Evolutionary conservation across 1,140 invertebrate genomes (phyloP).

Genomic region (Lepidostoma basale): DNA sequence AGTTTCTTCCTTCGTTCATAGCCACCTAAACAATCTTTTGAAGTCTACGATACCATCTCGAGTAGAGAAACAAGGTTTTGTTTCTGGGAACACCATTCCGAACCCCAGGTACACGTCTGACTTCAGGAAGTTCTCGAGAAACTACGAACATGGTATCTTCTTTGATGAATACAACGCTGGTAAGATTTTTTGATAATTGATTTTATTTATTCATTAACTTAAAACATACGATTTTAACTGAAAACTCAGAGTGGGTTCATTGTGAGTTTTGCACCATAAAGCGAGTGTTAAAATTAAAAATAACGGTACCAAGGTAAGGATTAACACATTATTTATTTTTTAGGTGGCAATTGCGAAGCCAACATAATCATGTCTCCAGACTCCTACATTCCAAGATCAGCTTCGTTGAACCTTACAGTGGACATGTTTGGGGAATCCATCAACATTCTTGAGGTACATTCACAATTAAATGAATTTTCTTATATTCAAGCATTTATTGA

Average conservation of each 20-base stretch:
- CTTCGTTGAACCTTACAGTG: constrained; percentile 81
- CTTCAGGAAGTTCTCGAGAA: constrained; percentile 87
- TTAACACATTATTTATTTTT: constrained; percentile 31
- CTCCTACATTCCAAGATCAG: constrained; percentile 85
- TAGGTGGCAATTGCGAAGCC: constrained; percentile 75
- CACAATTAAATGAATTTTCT: too few species aligned
- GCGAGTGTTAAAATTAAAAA: neutral
- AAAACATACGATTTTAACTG: too few species aligned
- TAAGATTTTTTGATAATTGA: constrained; percentile 50
- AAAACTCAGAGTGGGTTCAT: too few species aligned
- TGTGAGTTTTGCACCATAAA: too few species aligned
- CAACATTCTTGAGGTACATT: constrained; percentile 77
- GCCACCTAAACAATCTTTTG: constrained; percentile 84
- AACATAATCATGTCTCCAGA: constrained; percentile 88
- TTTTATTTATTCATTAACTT: too few species aligned
- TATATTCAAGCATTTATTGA: neutral
- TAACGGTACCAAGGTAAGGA: neutral
- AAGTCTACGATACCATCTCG: constrained; percentile 83
- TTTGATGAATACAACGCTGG: constrained; percentile 86
- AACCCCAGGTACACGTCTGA: constrained; percentile 68
- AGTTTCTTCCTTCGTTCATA: constrained; percentile 95
- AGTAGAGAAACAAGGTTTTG: constrained; percentile 80
- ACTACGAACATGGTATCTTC: constrained; percentile 85
- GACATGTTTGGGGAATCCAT: constrained; percentile 90
- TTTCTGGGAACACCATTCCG: constrained; percentile 68